Evolutionary conservation across 2,888 invertebrate genomes (phyloP).

Genomic region (Drosophila prostipennis): DNA sequence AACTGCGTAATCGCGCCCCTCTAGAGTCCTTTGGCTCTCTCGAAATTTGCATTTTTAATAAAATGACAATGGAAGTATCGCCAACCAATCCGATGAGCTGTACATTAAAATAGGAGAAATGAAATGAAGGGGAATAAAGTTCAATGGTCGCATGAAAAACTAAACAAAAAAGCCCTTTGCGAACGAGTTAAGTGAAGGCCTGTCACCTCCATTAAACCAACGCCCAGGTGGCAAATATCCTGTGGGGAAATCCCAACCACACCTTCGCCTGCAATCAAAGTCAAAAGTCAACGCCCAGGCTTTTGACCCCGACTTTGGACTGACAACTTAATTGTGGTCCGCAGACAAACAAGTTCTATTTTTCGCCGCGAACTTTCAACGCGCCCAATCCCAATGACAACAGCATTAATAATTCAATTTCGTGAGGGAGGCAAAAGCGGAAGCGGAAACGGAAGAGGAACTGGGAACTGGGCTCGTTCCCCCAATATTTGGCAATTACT

Average conservation of each 20-base stretch:
- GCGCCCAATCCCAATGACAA: conserved; percentile 66
- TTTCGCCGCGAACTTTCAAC: conserved; percentile 62
- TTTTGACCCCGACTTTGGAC: conserved; percentile 16
- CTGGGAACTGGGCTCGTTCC: conserved; percentile 43
- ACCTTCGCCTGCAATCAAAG: conserved; percentile 39
- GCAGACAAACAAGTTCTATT: conserved; percentile 65
- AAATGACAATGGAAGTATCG: conserved; percentile 45
- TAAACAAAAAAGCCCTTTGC: not conserved
- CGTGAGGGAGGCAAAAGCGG: conserved; percentile 23
- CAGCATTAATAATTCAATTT: conserved; percentile 78
- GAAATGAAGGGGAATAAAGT: not conserved
- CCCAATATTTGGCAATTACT: conserved; percentile 79
- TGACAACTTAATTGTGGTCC: conserved; percentile 74
- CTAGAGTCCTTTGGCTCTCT: conserved; percentile 58
- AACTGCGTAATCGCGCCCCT: conserved; percentile 74
- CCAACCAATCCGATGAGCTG: not conserved
- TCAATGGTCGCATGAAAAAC: not conserved
- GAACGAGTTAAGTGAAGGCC: not conserved
- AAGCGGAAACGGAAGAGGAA: conserved; percentile 11
- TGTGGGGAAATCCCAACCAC: conserved; percentile 4
- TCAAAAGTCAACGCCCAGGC: conserved; percentile 44
- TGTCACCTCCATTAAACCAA: conserved; percentile 9
- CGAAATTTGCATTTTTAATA: conserved; percentile 75
- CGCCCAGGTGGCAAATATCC: conserved; percentile 7
- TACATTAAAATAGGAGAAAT: not conserved